Percentiles rank a stretch among this genome's conserved stretches.
Conservation (phyloP, 2,113 vertebrate genomes). For the Heptranchias perlo region DNA sequence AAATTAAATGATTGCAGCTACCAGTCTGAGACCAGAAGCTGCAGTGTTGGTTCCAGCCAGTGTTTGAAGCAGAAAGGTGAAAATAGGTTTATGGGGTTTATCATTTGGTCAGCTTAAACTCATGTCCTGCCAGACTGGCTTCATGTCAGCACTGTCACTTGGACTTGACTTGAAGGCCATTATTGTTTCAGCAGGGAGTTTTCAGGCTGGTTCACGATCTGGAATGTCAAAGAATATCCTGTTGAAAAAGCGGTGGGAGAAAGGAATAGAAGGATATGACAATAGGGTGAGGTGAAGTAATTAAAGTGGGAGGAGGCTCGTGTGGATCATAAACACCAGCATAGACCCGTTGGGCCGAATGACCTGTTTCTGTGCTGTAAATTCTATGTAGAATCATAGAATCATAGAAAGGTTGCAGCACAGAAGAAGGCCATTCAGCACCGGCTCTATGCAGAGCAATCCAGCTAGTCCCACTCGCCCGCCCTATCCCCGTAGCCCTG, state of each 20-base stretch:
- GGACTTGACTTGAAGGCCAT: not conserved
- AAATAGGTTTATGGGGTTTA: not conserved
- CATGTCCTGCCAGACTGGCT: not conserved
- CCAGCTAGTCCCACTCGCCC: too few relatives aligned
- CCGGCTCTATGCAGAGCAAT: too few relatives aligned
- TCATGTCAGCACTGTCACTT: not conserved
- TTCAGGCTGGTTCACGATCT: not conserved
- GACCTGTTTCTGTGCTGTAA: not conserved
- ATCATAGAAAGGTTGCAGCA: too few relatives aligned
- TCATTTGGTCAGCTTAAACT: not conserved
- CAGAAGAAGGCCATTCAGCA: too few relatives aligned
- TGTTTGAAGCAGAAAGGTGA: not conserved
- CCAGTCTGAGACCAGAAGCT: not conserved
- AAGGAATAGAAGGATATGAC: not conserved
- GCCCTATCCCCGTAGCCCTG: too few relatives aligned
- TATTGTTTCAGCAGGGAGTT: not conserved
- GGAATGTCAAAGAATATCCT: not conserved
- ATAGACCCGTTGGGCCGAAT: not conserved
- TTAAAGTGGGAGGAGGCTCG: not conserved
- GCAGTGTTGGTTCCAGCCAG: not conserved
- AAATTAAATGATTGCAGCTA: not conserved
- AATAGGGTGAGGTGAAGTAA: not conserved
- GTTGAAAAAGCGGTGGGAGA: not conserved
- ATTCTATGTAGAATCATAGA: too few relatives aligned
- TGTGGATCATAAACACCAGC: not conserved